Evolutionary conservation across 2,797 vertebrate species (phyloP).

Genomic region (Cossypha heuglini): DNA sequence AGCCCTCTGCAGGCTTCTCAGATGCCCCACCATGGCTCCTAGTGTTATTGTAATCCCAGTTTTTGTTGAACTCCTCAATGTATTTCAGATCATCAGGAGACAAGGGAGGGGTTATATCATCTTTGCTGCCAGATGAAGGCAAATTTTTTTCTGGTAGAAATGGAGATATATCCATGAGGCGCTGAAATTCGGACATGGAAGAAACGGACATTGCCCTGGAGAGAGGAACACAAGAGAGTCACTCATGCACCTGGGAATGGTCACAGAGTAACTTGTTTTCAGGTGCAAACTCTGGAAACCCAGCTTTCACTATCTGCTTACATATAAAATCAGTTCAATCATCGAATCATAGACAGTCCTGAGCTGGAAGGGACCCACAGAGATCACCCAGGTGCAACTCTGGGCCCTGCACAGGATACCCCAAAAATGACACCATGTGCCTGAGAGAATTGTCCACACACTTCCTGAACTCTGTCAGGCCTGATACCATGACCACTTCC

Average conservation of each 20-base stretch:
- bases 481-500: neutral
- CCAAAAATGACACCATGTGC: neutral
- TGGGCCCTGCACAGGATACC: neutral
- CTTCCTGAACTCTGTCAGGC: neutral
- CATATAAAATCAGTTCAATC: neutral
- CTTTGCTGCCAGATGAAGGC: conserved; percentile 76
- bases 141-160: conserved; percentile 92
- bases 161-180: conserved; percentile 96
- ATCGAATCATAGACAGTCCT: neutral
- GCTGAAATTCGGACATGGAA: conserved; percentile 98
- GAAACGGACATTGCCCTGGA: conserved; percentile 94
- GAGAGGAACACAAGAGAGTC: neutral
- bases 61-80: conserved; percentile 95
- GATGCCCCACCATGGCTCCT: conserved; percentile 64
- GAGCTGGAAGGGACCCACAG: neutral
- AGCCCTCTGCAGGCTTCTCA: conserved; percentile 68
- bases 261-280: neutral
- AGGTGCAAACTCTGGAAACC: neutral
- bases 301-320: neutral
- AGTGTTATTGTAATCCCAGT: conserved; percentile 83
- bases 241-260: neutral
- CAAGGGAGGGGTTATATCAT: conserved; percentile 90
- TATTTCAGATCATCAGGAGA: conserved; percentile 98
- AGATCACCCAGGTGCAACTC: neutral
- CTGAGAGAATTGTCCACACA: neutral